Percentiles rank a stretch among this genome's conserved stretches.
Conservation (phyloP, 2,888 invertebrate species). For the Caenorhabditis uteleia region DNA sequence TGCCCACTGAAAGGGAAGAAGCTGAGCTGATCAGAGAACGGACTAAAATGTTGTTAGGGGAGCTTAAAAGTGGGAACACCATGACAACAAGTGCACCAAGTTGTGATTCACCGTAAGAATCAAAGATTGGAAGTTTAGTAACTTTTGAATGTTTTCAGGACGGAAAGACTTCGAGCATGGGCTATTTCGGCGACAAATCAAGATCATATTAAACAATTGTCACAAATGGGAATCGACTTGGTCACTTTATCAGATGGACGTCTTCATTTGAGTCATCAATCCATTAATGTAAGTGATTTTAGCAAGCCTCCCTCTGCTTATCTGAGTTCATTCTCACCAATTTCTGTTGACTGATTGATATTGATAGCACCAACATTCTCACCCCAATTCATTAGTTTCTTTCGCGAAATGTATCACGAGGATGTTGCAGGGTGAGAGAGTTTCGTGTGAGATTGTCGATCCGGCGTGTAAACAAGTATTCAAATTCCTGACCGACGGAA, state of each 20-base stretch:
- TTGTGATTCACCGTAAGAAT: conserved; percentile 42
- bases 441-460: conserved; percentile 47
- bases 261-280: conserved; percentile 84
- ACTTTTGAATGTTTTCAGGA: too few relatives aligned
- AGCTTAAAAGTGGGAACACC: conserved; percentile 22
- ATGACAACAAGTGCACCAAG: conserved; percentile 8
- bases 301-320: too few relatives aligned
- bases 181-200: conserved; percentile 80
- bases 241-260: conserved; percentile 86
- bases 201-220: conserved; percentile 84
- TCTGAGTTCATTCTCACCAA: too few relatives aligned
- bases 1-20: conserved; percentile 40
- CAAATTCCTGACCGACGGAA: conserved; percentile 3
- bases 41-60: conserved; percentile 51
- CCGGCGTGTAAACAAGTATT: conserved; percentile 6
- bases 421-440: conserved; percentile 48
- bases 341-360: too few relatives aligned
- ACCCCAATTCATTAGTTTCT: too few relatives aligned
- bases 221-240: conserved; percentile 93
- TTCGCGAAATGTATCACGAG: too few relatives aligned
- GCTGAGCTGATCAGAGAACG: conserved; percentile 43
- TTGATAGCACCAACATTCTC: too few relatives aligned
- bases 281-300: conserved; percentile 78
- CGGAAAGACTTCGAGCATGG: conserved; percentile 69
- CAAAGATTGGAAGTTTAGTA: background rate